phyloP scores from a whole-genome alignment of 1,140 invertebrate genomes.

The Drosophila chauvacae region DNA sequence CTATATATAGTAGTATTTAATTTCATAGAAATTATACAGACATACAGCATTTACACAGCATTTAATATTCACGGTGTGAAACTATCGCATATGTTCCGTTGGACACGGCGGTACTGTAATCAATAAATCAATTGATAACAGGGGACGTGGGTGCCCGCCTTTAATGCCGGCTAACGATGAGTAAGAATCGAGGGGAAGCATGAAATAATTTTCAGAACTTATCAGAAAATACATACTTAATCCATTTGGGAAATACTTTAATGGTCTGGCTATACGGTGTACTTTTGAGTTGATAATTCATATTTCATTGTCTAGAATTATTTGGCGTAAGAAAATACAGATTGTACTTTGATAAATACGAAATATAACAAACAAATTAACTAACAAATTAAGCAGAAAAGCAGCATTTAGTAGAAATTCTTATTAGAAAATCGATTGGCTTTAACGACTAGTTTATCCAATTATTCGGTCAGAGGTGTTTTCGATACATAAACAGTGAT shows the following conservation, averaged over 20 bases:
- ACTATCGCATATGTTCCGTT: slow-evolving; percentile 24
- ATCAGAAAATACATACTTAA: slow-evolving; percentile 13
- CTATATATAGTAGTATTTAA: background rate
- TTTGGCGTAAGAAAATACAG: background rate
- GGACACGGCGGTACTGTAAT: slow-evolving; percentile 16
- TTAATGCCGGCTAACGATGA: slow-evolving; percentile 32
- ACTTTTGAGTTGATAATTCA: background rate
- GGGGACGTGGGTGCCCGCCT: slow-evolving; percentile 12
- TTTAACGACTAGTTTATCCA: background rate
- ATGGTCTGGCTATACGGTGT: background rate
- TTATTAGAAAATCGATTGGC: background rate
- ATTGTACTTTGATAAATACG: background rate
- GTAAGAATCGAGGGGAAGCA: slow-evolving; percentile 5
- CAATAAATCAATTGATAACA: slow-evolving; percentile 48
- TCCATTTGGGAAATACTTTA: slow-evolving; percentile 7
- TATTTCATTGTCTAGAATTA: slow-evolving; percentile 6
- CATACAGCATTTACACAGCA: background rate
- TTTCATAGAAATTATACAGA: slow-evolving; percentile 7
- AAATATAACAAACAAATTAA: too few relatives aligned
- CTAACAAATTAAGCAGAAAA: background rate
- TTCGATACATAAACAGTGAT: background rate
- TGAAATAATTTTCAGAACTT: slow-evolving; percentile 9
- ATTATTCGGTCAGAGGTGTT: background rate
- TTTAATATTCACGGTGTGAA: slow-evolving; percentile 30
- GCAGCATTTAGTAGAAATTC: background rate